These are phyloP conservation scores for Sebastes itinus DNA, from an alignment of 2,797 vertebrate genomes.

Conservation along the genomic window DNA sequence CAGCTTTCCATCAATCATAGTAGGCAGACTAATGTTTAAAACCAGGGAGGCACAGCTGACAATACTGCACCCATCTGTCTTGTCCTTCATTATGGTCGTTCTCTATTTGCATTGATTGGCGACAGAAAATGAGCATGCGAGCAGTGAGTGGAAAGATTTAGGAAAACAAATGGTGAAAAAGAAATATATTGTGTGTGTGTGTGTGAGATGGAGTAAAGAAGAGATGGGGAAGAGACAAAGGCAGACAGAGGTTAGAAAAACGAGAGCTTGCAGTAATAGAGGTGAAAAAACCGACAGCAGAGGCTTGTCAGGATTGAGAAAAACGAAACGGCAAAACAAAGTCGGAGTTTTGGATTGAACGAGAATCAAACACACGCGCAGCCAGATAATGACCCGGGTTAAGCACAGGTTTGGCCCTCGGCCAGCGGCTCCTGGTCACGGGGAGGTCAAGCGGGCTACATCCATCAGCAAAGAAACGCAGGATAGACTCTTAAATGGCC, in stretches of 20 bases:
- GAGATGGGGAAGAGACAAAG: slow-evolving; percentile 3
- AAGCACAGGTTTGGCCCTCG: slow-evolving; percentile 60
- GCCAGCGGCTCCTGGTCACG: slow-evolving; percentile 70
- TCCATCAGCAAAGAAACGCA: slow-evolving; percentile 73
- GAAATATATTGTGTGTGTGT: neutral
- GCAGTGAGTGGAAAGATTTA: slow-evolving; percentile 20
- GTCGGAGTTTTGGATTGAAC: slow-evolving; percentile 4
- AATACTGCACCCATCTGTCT: slow-evolving; percentile 61
- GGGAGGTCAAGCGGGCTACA: slow-evolving; percentile 74
- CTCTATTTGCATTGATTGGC: slow-evolving; percentile 73
- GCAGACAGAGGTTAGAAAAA: slow-evolving; percentile 28
- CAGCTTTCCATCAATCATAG: slow-evolving; percentile 65
- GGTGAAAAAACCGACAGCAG: slow-evolving; percentile 23
- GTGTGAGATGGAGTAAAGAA: neutral
- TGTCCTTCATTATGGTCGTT: slow-evolving; percentile 63
- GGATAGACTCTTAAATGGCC: slow-evolving; percentile 71
- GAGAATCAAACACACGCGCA: slow-evolving; percentile 29
- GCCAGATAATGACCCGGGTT: slow-evolving; percentile 49
- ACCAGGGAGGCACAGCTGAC: slow-evolving; percentile 49
- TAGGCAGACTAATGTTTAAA: slow-evolving; percentile 51
- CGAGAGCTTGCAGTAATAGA: neutral
- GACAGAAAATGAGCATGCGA: slow-evolving; percentile 51
- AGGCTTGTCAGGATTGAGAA: neutral
- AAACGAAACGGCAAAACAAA: slow-evolving; percentile 9
- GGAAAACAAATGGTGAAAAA: neutral